A percentile compares a stretch with the other conserved stretches of the same genome.
Evolutionary conservation across 1,140 invertebrate species (phyloP).

Genomic region (Vollenhovia emeryi): DNA sequence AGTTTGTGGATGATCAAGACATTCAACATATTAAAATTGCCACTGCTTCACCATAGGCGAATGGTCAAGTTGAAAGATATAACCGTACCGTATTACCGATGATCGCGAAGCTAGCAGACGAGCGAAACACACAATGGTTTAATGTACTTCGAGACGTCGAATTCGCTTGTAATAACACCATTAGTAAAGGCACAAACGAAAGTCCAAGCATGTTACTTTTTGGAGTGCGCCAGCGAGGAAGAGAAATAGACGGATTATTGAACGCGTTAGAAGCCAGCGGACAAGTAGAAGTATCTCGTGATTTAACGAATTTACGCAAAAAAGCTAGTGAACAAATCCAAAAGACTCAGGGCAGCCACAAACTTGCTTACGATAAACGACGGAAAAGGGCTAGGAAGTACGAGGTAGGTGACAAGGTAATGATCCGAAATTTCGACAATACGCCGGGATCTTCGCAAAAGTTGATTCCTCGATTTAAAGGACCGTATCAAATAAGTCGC

Average conservation of each 20-base stretch:
- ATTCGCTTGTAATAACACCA: background rate
- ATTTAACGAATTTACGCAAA: background rate
- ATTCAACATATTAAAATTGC: background rate
- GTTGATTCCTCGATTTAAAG: background rate
- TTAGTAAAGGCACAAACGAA: background rate
- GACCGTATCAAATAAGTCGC: background rate
- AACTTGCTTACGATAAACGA: background rate
- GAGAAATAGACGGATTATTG: background rate
- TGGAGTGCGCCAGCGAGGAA: background rate
- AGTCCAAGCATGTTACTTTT: background rate
- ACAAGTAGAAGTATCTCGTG: background rate
- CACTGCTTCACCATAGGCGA: background rate
- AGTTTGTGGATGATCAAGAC: background rate
- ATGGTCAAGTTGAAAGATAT: background rate
- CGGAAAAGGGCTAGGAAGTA: background rate
- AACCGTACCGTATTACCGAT: slow-evolving; percentile 19
- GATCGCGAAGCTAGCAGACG: background rate
- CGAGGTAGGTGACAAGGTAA: slow-evolving; percentile 4
- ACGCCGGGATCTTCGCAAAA: background rate
- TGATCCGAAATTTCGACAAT: slow-evolving; percentile 3
- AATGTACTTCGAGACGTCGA: background rate
- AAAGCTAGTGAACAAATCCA: background rate
- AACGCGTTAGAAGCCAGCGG: background rate
- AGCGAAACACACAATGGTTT: background rate
- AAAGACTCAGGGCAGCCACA: background rate